Percentiles rank a stretch among this genome's conserved stretches.
phyloP scores from a whole-genome alignment of 2,797 vertebrate genomes.

The Chelon labrosus region DNA sequence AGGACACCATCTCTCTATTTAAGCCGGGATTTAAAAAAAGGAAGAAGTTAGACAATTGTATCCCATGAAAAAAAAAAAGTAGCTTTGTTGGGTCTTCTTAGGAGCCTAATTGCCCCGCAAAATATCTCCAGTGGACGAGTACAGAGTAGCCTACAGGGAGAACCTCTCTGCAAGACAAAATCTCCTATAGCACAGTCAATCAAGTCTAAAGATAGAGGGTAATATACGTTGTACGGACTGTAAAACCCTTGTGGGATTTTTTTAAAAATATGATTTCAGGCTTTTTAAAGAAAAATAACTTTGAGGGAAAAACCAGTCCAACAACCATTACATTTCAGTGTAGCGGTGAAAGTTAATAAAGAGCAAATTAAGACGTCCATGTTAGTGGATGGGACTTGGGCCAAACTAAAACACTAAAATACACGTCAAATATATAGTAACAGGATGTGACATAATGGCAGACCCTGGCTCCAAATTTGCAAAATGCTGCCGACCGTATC shows the following conservation, averaged over 20 bases:
- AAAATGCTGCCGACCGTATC: too few relatives aligned
- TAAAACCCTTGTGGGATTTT: neutral
- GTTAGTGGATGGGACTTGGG: too few relatives aligned
- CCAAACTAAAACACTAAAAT: too few relatives aligned
- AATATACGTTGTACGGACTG: neutral
- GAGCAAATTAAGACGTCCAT: neutral
- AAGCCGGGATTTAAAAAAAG: slow-evolving; percentile 52
- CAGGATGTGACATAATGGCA: too few relatives aligned
- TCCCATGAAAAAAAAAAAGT: slow-evolving; percentile 40
- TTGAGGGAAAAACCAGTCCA: neutral
- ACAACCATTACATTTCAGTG: neutral
- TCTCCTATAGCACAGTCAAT: slow-evolving; percentile 3
- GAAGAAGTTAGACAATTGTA: slow-evolving; percentile 51
- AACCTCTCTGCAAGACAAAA: slow-evolving; percentile 33
- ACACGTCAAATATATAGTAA: too few relatives aligned
- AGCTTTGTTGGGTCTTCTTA: slow-evolving; percentile 45
- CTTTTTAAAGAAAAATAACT: neutral
- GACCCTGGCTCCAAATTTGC: too few relatives aligned
- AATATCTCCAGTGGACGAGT: slow-evolving; percentile 39
- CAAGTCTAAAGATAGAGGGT: slow-evolving; percentile 12
- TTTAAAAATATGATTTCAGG: neutral
- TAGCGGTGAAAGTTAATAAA: neutral
- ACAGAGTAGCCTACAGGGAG: slow-evolving; percentile 49
- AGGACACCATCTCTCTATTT: slow-evolving; percentile 64
- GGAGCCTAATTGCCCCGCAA: slow-evolving; percentile 57